A percentile compares a stretch with the other conserved stretches of the same genome.
Conservation (phyloP, 2,888 invertebrate species). For the Tinea pellionella region DNA sequence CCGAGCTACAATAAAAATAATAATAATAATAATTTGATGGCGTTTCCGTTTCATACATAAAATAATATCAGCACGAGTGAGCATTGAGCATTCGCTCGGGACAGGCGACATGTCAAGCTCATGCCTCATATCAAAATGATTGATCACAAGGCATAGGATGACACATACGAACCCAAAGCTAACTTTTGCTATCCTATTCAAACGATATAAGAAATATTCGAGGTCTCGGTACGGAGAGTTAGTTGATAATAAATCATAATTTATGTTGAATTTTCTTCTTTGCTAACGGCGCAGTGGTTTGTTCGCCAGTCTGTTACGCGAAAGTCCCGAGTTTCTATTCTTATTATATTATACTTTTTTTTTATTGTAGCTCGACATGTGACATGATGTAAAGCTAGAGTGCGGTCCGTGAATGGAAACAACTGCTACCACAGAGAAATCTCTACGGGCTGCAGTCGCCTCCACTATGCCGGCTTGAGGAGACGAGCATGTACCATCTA, state of each 20-base stretch:
- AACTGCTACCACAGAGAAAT: no score
- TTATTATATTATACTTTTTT: no score
- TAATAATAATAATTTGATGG: background rate
- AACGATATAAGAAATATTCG: background rate
- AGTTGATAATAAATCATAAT: background rate
- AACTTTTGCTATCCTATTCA: background rate
- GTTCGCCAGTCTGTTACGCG: no score
- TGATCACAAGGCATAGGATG: conserved; percentile 1
- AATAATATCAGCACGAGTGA: background rate
- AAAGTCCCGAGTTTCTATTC: no score
- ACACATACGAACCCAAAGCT: background rate
- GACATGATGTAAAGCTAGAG: no score
- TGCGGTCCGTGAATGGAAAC: no score
- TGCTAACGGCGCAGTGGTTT: no score
- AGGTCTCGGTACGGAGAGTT: background rate
- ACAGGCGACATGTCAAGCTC: background rate
- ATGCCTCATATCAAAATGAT: background rate
- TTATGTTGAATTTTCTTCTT: background rate
- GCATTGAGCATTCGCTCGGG: background rate
- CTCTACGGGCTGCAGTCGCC: no score
- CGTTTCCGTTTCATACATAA: background rate
- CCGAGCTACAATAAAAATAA: no score
- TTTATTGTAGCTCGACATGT: no score
- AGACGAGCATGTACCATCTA: no score
- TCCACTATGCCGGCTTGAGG: no score